Percentiles rank a stretch among this genome's conserved stretches.
Evolutionary conservation across 2,797 vertebrate genomes (phyloP).

Genomic region (Alcedo quadribrachys): DNA sequence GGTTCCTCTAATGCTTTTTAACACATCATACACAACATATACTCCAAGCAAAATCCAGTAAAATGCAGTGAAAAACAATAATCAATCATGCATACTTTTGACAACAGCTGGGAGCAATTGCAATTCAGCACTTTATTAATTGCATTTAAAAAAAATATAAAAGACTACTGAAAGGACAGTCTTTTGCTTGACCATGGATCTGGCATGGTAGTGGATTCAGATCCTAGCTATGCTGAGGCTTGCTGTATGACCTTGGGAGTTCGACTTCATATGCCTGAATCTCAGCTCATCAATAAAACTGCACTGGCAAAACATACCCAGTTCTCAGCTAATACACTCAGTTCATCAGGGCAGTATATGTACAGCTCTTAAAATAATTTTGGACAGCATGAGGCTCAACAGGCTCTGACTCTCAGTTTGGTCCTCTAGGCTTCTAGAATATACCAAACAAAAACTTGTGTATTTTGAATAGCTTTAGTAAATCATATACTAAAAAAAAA

Average conservation of each 20-base stretch:
- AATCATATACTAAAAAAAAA: constrained; percentile 24
- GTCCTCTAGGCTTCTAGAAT: constrained; percentile 17
- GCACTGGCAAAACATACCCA: not conserved
- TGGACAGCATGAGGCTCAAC: not conserved
- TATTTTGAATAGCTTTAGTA: constrained; percentile 41
- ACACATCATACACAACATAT: not conserved
- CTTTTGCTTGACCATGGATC: not conserved
- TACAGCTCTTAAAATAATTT: constrained; percentile 8
- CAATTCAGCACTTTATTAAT: not conserved
- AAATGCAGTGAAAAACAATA: not conserved
- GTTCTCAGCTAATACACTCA: not conserved
- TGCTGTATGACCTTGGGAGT: not conserved
- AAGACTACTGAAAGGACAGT: not conserved
- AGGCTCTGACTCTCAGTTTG: not conserved
- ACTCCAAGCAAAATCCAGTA: not conserved
- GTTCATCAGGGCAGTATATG: not conserved
- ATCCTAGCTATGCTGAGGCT: not conserved
- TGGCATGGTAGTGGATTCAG: not conserved
- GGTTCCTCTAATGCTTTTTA: not conserved
- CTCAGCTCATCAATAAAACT: not conserved
- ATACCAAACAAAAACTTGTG: constrained; percentile 10
- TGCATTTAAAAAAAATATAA: not conserved
- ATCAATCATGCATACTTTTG: not conserved
- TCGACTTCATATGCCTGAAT: not conserved
- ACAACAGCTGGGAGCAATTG: not conserved